Conservation (phyloP, 2,113 vertebrate genomes). For the Cephalopholis sonnerati region DNA sequence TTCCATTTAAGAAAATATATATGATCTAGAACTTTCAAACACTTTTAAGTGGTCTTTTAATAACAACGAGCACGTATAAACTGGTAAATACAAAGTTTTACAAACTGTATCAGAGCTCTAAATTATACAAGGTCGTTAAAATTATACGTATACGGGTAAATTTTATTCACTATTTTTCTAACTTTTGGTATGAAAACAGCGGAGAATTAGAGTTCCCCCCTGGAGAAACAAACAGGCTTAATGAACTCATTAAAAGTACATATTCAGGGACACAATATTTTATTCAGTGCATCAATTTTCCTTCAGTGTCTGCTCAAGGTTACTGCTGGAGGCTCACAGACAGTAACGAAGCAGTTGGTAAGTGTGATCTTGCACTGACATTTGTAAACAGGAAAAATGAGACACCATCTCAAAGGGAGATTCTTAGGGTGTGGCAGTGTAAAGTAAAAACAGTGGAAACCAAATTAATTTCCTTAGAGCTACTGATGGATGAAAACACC, state of each 20-base stretch:
- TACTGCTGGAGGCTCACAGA: not conserved
- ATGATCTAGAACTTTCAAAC: too few relatives aligned
- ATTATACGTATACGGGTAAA: not conserved
- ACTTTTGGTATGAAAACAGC: not conserved
- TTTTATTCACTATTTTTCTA: not conserved
- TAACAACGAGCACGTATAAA: too few relatives aligned
- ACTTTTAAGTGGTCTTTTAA: too few relatives aligned
- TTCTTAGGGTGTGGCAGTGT: not conserved
- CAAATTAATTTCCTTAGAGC: not conserved
- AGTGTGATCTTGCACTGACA: not conserved
- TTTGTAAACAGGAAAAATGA: not conserved
- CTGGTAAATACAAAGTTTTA: too few relatives aligned
- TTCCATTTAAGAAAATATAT: not conserved
- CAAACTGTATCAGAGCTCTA: too few relatives aligned
- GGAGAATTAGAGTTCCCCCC: not conserved
- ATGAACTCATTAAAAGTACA: too few relatives aligned
- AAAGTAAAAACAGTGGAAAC: not conserved
- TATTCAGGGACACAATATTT: too few relatives aligned
- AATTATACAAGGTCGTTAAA: not conserved
- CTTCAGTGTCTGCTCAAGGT: not conserved
- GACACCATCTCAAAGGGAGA: not conserved
- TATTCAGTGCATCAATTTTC: not conserved
- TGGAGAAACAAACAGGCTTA: too few relatives aligned
- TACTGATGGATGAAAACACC: not conserved
- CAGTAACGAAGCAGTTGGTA: too few relatives aligned